These are phyloP conservation scores for Melanerpes aurifrons DNA, from an alignment of 2,113 vertebrate species.

Conservation along the genomic window DNA sequence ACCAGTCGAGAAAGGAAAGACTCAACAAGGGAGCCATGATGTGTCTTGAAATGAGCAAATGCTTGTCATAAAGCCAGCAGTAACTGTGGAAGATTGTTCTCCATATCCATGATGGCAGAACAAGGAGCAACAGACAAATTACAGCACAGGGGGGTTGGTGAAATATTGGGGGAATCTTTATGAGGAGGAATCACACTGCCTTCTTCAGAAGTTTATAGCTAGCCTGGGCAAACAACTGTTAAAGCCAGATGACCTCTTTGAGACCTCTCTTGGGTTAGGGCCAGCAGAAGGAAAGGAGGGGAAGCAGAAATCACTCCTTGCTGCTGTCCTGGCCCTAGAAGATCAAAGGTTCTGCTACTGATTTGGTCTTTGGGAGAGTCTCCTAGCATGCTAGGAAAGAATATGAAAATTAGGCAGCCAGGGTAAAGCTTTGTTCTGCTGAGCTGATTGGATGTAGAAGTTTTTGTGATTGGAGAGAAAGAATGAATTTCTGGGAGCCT, in stretches of 20 bases:
- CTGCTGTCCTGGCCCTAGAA: neutral
- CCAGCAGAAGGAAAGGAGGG: neutral
- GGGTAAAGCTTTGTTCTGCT: neutral
- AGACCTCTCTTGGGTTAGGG: neutral
- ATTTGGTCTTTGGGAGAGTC: neutral
- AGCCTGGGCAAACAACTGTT: neutral
- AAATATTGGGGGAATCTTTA: neutral
- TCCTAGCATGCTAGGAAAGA: neutral
- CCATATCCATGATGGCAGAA: neutral
- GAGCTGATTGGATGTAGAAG: neutral
- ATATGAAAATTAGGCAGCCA: neutral
- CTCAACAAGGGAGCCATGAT: neutral
- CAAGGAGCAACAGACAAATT: neutral
- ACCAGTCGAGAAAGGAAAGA: neutral
- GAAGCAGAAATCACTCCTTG: neutral
- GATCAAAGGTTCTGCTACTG: neutral
- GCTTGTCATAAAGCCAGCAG: neutral
- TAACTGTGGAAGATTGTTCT: neutral
- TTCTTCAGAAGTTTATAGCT: neutral
- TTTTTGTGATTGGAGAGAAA: neutral
- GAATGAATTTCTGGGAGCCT: neutral
- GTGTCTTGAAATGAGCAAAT: conserved; percentile 18
- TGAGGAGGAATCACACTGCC: neutral
- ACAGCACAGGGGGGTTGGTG: neutral
- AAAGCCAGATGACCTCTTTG: neutral